These are phyloP conservation scores for Oryzaephilus surinamensis DNA, from an alignment of 1,140 invertebrate species.

Conservation along the genomic window DNA sequence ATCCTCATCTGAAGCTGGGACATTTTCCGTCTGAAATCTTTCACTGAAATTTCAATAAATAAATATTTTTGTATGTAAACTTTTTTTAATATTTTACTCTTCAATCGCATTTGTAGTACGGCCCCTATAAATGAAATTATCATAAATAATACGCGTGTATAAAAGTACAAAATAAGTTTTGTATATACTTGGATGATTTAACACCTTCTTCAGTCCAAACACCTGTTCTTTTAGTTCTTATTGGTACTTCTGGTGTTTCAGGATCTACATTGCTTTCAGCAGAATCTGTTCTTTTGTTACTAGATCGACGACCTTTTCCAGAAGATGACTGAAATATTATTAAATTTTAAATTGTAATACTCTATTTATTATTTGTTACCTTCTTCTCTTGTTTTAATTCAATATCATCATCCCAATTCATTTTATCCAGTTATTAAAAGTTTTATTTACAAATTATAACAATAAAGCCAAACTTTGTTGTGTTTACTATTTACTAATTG, in stretches of 20 bases:
- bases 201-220: conserved; percentile 30
- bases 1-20: conserved; percentile 24
- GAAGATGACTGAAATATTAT: conserved; percentile 13
- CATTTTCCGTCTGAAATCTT: conserved; percentile 25
- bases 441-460: too few species aligned
- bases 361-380: conserved; percentile 11
- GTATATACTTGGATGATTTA: conserved; percentile 29
- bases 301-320: conserved; percentile 27
- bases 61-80: not conserved
- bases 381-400: conserved; percentile 25
- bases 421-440: too few species aligned
- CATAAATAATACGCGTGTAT: not conserved
- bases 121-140: conserved; percentile 11
- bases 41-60: conserved; percentile 20
- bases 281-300: conserved; percentile 12
- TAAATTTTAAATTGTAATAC: not conserved
- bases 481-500: too few species aligned
- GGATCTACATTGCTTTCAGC: conserved; percentile 13
- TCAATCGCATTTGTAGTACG: conserved; percentile 29
- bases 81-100: conserved; percentile 17
- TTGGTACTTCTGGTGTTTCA: conserved; percentile 13
- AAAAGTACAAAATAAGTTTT: too few species aligned
- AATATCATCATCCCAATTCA: conserved; percentile 30
- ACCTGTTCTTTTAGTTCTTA: conserved; percentile 25
- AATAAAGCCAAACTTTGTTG: too few species aligned